Conservation (phyloP, 2,888 invertebrate species). For the Pollenia labialis region DNA sequence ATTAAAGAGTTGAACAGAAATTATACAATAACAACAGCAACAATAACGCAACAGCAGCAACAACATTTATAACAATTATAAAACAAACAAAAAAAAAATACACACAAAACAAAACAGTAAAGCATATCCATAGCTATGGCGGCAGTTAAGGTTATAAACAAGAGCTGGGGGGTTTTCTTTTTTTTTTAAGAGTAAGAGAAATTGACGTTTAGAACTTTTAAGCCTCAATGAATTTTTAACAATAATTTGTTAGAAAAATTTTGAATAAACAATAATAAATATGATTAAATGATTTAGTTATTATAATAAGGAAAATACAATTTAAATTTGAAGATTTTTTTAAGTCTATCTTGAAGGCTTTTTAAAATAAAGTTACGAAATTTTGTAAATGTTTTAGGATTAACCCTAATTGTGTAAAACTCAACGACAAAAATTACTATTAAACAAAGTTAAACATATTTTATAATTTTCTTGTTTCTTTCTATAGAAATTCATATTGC, state of each 20-base stretch:
- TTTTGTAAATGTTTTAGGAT: no score
- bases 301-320: no score
- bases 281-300: slow-evolving; percentile 24
- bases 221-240: slow-evolving; percentile 68
- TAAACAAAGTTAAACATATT: no score
- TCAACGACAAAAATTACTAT: no score
- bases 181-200: slow-evolving; percentile 14
- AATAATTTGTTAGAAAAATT: slow-evolving; percentile 63
- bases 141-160: neutral
- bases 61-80: slow-evolving; percentile 36
- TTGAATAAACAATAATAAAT: slow-evolving; percentile 31
- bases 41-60: slow-evolving; percentile 47
- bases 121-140: slow-evolving; percentile 39
- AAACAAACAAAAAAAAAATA: slow-evolving; percentile 2
- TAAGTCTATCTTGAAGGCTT: no score
- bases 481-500: no score
- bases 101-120: slow-evolving; percentile 22
- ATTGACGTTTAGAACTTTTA: slow-evolving; percentile 69
- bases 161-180: neutral
- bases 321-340: no score
- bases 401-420: no score
- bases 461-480: no score
- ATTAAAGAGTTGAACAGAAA: slow-evolving; percentile 68
- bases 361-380: no score
- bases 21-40: slow-evolving; percentile 52